These are phyloP conservation scores for Periplaneta americana DNA, from an alignment of 1,140 invertebrate genomes.

Conservation along the genomic window DNA sequence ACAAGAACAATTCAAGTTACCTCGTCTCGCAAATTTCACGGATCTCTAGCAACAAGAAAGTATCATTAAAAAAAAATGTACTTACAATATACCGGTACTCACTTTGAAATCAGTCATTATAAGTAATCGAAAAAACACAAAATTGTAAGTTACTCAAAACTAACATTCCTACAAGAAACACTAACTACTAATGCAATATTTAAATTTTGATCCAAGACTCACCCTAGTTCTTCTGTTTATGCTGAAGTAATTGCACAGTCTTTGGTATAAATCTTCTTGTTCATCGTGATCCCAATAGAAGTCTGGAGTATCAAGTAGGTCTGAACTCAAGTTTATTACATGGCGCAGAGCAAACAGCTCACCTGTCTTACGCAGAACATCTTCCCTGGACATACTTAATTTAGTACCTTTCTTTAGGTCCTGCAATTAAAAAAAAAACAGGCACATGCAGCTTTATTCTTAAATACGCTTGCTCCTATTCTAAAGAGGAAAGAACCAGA, in stretches of 20 bases:
- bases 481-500: too few relatives aligned
- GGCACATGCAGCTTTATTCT: background rate
- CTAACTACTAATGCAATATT: too few relatives aligned
- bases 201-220: too few relatives aligned
- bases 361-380: slow-evolving; percentile 84
- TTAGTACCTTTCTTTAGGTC: slow-evolving; percentile 66
- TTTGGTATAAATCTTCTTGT: slow-evolving; percentile 75
- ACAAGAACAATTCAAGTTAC: too few relatives aligned
- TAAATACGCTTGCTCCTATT: background rate
- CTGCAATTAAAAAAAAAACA: slow-evolving; percentile 25
- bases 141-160: too few relatives aligned
- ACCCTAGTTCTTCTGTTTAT: slow-evolving; percentile 78
- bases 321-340: slow-evolving; percentile 86
- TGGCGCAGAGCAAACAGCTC: slow-evolving; percentile 86
- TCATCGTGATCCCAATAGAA: slow-evolving; percentile 95
- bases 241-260: slow-evolving; percentile 76
- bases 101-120: too few relatives aligned
- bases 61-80: too few relatives aligned
- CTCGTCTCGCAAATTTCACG: too few relatives aligned
- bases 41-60: too few relatives aligned
- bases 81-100: too few relatives aligned
- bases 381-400: slow-evolving; percentile 58
- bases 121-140: too few relatives aligned
- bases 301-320: slow-evolving; percentile 90
- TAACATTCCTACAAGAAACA: too few relatives aligned